Base-by-base conservation (phyloP, 1,140 invertebrate species). In the Carposina sasakii region DNA sequence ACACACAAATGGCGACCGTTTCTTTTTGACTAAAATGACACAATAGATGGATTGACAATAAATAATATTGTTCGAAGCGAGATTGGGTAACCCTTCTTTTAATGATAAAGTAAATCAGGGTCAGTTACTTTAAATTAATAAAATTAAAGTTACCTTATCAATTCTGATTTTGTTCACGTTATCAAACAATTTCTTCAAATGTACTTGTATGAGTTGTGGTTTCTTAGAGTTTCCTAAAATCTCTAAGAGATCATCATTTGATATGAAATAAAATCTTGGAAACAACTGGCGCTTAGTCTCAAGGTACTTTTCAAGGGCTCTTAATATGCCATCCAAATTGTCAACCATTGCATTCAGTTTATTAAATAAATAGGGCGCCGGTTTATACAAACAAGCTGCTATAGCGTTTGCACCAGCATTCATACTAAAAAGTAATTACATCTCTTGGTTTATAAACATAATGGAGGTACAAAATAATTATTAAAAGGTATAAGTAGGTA, bases 181-280 rank as follows among this genome's bases (percentile, higher is more conserved):
- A 63, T 94, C 93, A 79, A 96, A 96, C 22, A 94, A 88, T 67
- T 96, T 96, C 58, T 93, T 93, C 40, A 96, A 85, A 76, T 95
- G 93, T 3, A 90, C 90, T 81, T 96, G 94, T 51, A 96, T 89
- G 24, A 92, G 81, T 58, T 93, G 92, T 0, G 94, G 94, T 63
- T 90, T 91, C 64, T 91, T 94, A 2, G 93, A 91, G 75, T 95
- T 91, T 3, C 90, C 91, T 26, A 96, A 83, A 67, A 96, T 96
- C 77, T 96, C 94, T 5, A 96, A 77, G 19, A 96, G 81, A 74
- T 96, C 94, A 76, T 96, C 94, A 79, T 96, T 95, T 4, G 94
- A 96, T 60, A 96, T 91, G 66, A 96, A 96, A 85, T 95, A 96
- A 65, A 84, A 81, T 65, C 77, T 90, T 40, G 94, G 94, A 84